phyloP scores from a whole-genome alignment of 2,113 vertebrate species.

The Rostratula benghalensis region DNA sequence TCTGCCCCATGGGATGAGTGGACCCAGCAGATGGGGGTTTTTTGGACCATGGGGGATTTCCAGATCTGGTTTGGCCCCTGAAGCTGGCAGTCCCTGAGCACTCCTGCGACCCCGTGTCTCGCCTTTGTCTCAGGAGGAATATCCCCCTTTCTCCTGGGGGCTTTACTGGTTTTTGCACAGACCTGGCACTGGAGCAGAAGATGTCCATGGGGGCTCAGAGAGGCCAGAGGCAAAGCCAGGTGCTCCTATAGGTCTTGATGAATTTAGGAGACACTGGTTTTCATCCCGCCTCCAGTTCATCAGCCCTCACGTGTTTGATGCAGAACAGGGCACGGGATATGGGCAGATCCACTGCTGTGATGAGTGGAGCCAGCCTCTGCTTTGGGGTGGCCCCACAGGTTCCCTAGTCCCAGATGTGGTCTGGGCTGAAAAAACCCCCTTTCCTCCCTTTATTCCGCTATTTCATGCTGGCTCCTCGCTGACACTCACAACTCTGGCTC shows the following conservation, averaged over 20 bases:
- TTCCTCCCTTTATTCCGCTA: fast-evolving
- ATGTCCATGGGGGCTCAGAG: not conserved
- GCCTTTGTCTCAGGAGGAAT: not conserved
- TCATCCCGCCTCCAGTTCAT: not conserved
- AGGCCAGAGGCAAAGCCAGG: not conserved
- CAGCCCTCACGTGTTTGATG: not conserved
- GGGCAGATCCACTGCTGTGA: not conserved
- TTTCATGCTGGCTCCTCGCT: fast-evolving
- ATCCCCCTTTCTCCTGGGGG: not conserved
- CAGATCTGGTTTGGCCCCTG: not conserved
- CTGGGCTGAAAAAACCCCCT: not conserved
- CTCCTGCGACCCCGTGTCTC: fast-evolving
- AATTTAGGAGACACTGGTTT: not conserved
- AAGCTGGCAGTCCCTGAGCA: not conserved
- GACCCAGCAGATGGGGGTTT: fast-evolving
- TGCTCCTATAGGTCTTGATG: not conserved
- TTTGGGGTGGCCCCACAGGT: not conserved
- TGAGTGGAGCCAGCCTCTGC: not conserved
- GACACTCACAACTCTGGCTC: not conserved
- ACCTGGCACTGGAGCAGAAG: fast-evolving
- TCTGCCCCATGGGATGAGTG: fast-evolving
- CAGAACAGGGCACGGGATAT: fast-evolving
- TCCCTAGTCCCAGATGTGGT: fast-evolving
- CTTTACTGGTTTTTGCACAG: not conserved
- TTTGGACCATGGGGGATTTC: not conserved